Base-by-base conservation (phyloP, 1,140 invertebrate species). In the Drosophila lini region DNA sequence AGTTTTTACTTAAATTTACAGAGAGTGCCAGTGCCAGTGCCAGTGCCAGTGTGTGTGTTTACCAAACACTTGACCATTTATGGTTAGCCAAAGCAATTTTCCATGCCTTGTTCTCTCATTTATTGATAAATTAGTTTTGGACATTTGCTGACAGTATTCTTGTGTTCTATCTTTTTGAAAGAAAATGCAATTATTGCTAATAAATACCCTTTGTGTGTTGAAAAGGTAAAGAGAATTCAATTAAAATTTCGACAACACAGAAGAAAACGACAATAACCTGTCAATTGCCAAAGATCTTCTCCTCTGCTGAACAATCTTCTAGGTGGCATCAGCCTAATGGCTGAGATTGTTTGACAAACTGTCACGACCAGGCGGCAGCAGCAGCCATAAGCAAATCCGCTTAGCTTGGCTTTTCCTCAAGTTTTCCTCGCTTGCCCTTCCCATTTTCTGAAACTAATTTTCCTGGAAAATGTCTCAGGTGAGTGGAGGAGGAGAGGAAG, bases 131-230 rank as follows among this genome's bases (percentile, higher is more conserved):
- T 88, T 88, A 83, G 83, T 88, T 78, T 75, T 74, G 76, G 83
- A 88, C 83, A 88, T 81, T 88, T 83, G 83, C 76, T 59, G 83
- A 88, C 83, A 88, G 79, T 65, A 60, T 78, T 76, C 70, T 78
- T 80, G 19, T 45, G 44, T 59, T 42, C n/a, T 36, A 34, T n/a
- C 36, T 34, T 4, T 2, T 38, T 3, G 69, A 68, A 61, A 68
- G 80, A 76, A 76, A 86, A 88, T 88, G 83, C 84, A 86, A 88
- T 86, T 86, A 86, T 86, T 86, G 83, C 77, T 88, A 88, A 86
- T 88, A 86, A 88, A 88, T 86, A 68, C 78, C 74, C 65, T 28
- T 70, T 81, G 74, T 77, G 32, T 41, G 48, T 58, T 64, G 47
- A 45, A 53, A 56, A 45, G 41, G 67, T 58, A 38, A 38, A 74